Evolutionary conservation across 1,140 invertebrate genomes (phyloP).

Genomic region (Teleopsis dalmanni): DNA sequence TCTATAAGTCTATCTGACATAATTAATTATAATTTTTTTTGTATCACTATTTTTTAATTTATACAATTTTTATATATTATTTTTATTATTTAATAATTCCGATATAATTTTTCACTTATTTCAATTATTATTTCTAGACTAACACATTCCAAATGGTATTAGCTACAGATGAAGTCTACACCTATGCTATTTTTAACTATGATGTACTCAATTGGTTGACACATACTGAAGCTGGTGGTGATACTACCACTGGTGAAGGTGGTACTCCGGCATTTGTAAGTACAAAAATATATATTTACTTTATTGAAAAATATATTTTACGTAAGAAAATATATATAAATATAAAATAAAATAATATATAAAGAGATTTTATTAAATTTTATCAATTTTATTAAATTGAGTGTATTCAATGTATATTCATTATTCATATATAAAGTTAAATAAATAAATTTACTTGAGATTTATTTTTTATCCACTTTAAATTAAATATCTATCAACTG

Average conservation of each 20-base stretch:
- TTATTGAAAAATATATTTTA: background rate
- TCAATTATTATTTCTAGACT: constrained; percentile 53
- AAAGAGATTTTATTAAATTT: background rate
- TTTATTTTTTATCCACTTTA: too few species aligned
- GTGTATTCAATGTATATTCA: too few species aligned
- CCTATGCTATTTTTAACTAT: constrained; percentile 93
- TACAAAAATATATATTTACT: constrained; percentile 20
- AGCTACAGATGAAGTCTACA: constrained; percentile 87
- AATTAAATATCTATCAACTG: too few species aligned
- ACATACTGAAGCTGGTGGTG: constrained; percentile 84
- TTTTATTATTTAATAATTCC: background rate
- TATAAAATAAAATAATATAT: background rate
- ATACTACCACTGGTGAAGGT: constrained; percentile 76
- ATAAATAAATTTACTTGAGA: too few species aligned
- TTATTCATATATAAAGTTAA: too few species aligned
- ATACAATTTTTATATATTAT: background rate
- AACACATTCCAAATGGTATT: constrained; percentile 93
- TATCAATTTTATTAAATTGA: too few species aligned
- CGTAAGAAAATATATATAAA: background rate
- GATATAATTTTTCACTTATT: background rate
- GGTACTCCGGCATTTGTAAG: constrained; percentile 81
- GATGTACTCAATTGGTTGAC: constrained; percentile 81
- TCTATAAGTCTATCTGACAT: too few species aligned
- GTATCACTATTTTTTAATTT: background rate
- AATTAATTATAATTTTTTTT: too few species aligned